Base-by-base conservation (phyloP, 2,888 invertebrate species). In the Zygaena filipendulae region DNA sequence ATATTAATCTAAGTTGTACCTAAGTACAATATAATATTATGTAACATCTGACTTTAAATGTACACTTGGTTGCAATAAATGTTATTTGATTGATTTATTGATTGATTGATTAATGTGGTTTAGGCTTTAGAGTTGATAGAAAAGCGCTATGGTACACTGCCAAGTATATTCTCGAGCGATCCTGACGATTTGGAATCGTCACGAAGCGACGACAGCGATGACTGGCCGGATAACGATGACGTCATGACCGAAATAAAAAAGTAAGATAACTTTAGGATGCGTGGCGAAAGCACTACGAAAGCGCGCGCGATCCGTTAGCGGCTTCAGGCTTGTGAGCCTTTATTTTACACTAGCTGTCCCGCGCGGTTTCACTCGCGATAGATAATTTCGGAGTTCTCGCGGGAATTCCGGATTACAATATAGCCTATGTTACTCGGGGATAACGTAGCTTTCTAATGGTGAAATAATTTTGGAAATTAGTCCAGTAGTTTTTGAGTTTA, bases 71-170 rank as follows among this genome's bases (percentile, higher is more conserved):
- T n/a, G 16, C 16, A 6, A 16, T 16, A 16, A 7, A 16, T 7
- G 4, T 6, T 16, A 16, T 16, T 7, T 16, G 16, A 16, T 23
- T 12, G 9, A 11, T 23, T 23, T 10, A 6, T 23, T 23, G n/a
- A 23, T 11, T 23, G 11, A 11, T 11, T 6, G 5, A 7, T 4
- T 4, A n/a, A 23, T 3, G 9, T 14, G n/a, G 8, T 14, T 25
- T 90, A 96, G 81, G 92, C 93, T 0, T 63, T 94, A 41, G 92
- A 92, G 62, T 74, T 93, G 47, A 89, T 94, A 29, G 92, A 92
- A 55, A 84, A 88, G 47, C 86, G 90, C 43, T 90, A 87, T 46
- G 87, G 88, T 9, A 62, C 84, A 25, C 85, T 84, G 50, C 88
- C 85, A 1, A 82, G 82, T 28, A 77, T 85, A n/a, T 84, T 86